Percentiles rank a stretch among this genome's conserved stretches.
Evolutionary conservation across 37 sponge, comb jelly and placozoan species (phyloP).

Genomic region (Spongilla lacustris): DNA sequence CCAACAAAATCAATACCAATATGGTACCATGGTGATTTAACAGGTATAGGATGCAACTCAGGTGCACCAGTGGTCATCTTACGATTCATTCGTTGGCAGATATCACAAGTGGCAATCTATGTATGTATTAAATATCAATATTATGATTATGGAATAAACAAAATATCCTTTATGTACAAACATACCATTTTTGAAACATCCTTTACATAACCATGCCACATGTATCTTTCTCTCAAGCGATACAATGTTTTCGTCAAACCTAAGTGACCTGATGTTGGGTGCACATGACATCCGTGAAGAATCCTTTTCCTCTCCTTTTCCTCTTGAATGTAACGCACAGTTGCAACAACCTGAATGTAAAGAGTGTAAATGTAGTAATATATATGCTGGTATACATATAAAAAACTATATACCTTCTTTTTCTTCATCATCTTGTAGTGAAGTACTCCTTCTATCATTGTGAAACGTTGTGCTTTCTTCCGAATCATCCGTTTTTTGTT

Average conservation of each 20-base stretch:
- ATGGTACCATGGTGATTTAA: slow-evolving; percentile 55
- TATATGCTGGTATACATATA: background rate
- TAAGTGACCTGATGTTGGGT: slow-evolving; percentile 3
- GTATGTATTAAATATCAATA: background rate
- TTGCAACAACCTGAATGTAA: background rate
- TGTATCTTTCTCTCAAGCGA: slow-evolving; percentile 3
- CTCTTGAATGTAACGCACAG: background rate
- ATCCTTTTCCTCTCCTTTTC: background rate
- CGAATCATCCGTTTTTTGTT: too few relatives aligned
- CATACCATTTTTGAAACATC: slow-evolving; percentile 2
- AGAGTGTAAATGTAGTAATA: background rate
- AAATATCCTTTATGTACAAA: background rate
- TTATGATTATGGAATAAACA: too few relatives aligned
- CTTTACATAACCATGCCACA: background rate
- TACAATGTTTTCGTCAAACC: background rate
- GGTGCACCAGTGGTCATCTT: slow-evolving; percentile 54
- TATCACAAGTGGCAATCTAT: slow-evolving; percentile 60
- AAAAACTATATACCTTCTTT: too few relatives aligned
- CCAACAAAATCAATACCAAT: slow-evolving; percentile 80
- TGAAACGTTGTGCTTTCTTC: too few relatives aligned
- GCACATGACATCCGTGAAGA: slow-evolving; percentile 2
- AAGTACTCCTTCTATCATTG: too few relatives aligned
- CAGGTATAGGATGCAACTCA: slow-evolving; percentile 58
- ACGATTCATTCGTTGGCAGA: slow-evolving; percentile 60
- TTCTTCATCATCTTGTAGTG: too few relatives aligned